These are phyloP conservation scores for Drosophila suboccidentalis DNA, from an alignment of 2,888 invertebrate species.

Conservation along the genomic window DNA sequence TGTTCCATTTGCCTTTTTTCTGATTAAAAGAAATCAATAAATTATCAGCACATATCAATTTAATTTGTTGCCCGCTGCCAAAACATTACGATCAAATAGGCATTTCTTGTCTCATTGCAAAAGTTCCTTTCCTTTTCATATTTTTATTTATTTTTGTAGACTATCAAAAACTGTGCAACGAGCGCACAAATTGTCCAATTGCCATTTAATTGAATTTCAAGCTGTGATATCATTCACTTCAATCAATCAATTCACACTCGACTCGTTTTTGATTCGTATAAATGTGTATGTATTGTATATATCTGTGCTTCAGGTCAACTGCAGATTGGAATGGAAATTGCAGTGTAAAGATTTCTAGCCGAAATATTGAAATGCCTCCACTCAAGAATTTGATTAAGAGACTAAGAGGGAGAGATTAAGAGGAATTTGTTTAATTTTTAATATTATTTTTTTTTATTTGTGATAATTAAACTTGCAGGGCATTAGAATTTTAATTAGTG, in stretches of 20 bases:
- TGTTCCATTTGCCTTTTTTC: constrained; percentile 30
- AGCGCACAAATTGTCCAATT: constrained; percentile 55
- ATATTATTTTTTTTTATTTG: background rate
- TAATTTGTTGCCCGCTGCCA: constrained; percentile 36
- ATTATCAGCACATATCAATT: constrained; percentile 71
- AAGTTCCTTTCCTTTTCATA: background rate
- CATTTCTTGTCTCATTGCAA: constrained; percentile 40
- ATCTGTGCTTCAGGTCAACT: constrained; percentile 14
- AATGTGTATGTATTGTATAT: background rate
- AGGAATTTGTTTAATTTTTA: background rate
- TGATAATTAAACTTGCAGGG: background rate
- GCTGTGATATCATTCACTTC: constrained; percentile 28
- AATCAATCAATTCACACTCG: constrained; percentile 35
- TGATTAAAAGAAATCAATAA: constrained; percentile 74
- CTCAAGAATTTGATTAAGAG: background rate
- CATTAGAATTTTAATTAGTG: background rate
- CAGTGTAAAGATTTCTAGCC: background rate
- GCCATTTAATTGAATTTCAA: constrained; percentile 58
- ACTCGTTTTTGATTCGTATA: background rate
- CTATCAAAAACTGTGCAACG: background rate
- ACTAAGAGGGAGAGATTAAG: background rate
- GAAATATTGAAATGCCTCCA: background rate
- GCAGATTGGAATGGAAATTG: constrained; percentile 9
- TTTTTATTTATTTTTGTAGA: background rate
- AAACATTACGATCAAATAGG: constrained; percentile 36